Percentiles rank a stretch among this genome's conserved stretches.
Conservation (phyloP, 2,113 vertebrate genomes). For the Propithecus coquereli region DNA sequence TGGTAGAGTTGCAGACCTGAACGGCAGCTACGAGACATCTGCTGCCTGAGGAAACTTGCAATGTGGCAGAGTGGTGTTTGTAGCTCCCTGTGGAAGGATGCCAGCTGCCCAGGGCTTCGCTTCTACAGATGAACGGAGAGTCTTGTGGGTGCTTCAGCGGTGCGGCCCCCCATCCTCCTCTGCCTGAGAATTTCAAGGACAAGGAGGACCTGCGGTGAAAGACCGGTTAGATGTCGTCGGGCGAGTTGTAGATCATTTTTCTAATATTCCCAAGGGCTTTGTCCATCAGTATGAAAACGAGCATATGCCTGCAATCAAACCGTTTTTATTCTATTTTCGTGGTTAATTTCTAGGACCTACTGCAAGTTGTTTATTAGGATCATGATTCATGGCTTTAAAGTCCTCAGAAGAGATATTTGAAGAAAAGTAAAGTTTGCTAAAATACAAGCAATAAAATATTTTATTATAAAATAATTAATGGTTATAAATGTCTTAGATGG, state of each 20-base stretch:
- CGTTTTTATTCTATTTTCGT: conserved; percentile 37
- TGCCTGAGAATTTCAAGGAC: background rate
- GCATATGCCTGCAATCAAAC: background rate
- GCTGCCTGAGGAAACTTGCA: conserved; percentile 68
- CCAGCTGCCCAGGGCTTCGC: conserved; percentile 74
- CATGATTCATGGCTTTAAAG: background rate
- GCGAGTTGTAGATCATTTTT: background rate
- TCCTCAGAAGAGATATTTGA: conserved; percentile 24
- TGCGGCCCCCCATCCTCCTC: background rate
- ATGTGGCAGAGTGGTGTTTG: background rate
- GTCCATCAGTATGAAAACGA: background rate
- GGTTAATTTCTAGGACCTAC: background rate
- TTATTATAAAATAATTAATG: conserved; percentile 25
- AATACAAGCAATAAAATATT: conserved; percentile 13
- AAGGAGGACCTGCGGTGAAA: fast-evolving
- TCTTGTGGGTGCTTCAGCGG: background rate
- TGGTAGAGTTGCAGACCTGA: conserved; percentile 76
- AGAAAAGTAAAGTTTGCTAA: background rate
- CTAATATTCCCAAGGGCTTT: background rate
- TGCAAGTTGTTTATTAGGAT: conserved; percentile 30
- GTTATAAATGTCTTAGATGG: background rate
- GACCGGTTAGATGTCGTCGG: background rate
- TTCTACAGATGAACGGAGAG: background rate
- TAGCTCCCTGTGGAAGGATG: conserved; percentile 65
- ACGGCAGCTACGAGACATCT: conserved; percentile 77